Evolutionary conservation across 2,888 invertebrate species (phyloP), one percentile per base, ranked within the genome.

Genomic region (Uloborus plumipes): DNA sequence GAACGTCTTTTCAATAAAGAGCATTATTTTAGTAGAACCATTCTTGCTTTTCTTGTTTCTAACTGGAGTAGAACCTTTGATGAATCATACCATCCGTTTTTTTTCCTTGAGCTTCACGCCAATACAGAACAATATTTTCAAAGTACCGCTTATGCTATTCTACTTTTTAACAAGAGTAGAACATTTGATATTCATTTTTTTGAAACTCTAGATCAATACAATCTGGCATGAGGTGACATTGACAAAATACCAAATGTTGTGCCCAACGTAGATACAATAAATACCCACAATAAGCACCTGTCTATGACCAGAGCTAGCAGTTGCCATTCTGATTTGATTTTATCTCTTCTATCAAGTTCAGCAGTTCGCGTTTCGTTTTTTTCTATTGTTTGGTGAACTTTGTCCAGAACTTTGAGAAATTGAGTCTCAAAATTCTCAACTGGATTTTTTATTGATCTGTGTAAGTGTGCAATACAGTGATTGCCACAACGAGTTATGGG

Each of bases 251-350:
- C 93, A 1, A 93, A 93, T 0, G 94, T 94, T n/a, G 94, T 92
- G 85, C 94, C 92, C 67, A 93, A 91, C 13, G 94, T 95, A 75
- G 94, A 93, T 84, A 94, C 90, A 83, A 94, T 92, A 89, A 95
- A 95, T 26, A 94, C 92, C 80, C 93, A 93, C 18, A 95, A 91
- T 0, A 95, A 91, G 4, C 94, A 92, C 55, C 94, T 91, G 89
- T 96, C 96, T 82, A 95, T 92, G 16, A 96, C 95, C 72, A 95
- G 92, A 0, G 96, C 95, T 83, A 94, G 88, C 87, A 92, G 92
- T 86, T 93, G 94, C 96, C 96, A 96, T 88, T 96, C 96, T 74
- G 94, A 90, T 87, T 94, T 94, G 83, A 94, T 93, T 67, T 93
- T 91, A 87, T 96, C 95, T 72, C 93, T 91, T 71, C 93, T 91